Evolutionary conservation across 2,113 vertebrate species (phyloP).

Genomic region (Callopanchax toddi): DNA sequence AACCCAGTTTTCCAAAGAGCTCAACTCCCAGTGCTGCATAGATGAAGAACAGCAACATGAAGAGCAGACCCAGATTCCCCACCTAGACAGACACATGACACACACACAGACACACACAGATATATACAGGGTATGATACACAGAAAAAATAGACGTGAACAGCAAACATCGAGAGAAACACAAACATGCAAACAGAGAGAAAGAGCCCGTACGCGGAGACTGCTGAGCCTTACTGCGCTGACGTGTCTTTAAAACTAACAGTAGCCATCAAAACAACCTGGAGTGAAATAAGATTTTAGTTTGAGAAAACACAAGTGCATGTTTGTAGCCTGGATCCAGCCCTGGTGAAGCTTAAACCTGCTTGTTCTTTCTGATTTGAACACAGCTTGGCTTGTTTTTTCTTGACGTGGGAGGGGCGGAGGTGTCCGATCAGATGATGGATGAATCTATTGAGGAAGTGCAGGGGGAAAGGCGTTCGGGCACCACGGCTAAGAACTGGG

Average conservation of each 20-base stretch:
- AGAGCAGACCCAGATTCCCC: constrained; percentile 98
- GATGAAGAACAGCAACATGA: constrained; percentile 99
- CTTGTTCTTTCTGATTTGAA: constrained; percentile 34
- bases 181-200: constrained; percentile 64
- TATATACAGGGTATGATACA: constrained; percentile 70
- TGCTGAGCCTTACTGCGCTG: constrained; percentile 33
- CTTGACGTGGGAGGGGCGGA: constrained; percentile 3
- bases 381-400: not conserved
- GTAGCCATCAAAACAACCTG: constrained; percentile 19
- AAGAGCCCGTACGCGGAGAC: constrained; percentile 41
- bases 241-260: constrained; percentile 29
- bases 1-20: constrained; percentile 96
- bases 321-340: constrained; percentile 27
- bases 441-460: constrained; percentile 24
- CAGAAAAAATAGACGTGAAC: constrained; percentile 56
- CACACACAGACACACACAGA: constrained; percentile 75
- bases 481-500: constrained; percentile 14
- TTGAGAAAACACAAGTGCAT: constrained; percentile 17
- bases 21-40: constrained; percentile 99
- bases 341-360: constrained; percentile 30
- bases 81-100: constrained; percentile 83
- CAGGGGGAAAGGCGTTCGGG: not conserved
- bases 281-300: constrained; percentile 9
- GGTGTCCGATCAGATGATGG: constrained; percentile 41
- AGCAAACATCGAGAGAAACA: constrained; percentile 50